Base-by-base conservation (phyloP, 2,113 vertebrate species). In the Barnardius zonarius region DNA sequence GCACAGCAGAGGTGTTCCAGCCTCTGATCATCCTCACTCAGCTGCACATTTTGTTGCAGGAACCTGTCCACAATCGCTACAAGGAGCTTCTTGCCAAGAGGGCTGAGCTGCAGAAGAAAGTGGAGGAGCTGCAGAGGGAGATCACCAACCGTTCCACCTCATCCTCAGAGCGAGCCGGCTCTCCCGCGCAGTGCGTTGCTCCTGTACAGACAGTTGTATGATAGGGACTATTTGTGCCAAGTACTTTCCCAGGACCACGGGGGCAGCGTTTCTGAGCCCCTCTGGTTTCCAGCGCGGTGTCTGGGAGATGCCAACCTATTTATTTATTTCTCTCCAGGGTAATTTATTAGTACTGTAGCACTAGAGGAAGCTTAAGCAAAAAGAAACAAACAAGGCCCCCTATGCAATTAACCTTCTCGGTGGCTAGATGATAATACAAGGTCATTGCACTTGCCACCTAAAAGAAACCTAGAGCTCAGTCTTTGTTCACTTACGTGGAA, bases 1-100 rank as follows among this genome's bases (percentile, higher is more conserved):
- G 20, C 33, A 23, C 22, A 23, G 57, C 57, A 59, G 57, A 23
- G 20, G 57, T n/a, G 33, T 33, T 23, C 22, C 57, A 59, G 33
- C 13, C 33, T 59, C 33, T 59, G 57, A 23, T n/a, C 22, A 16
- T 59, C 33, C 57, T 35, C 57, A 4, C 86, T 95, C 88, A 94
- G 77, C 43, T 54, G 0, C 27, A 2, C 0, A 0, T 59, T 92
- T 73, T 55, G 91, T 96, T 88, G 4, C 88, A 99, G 99, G 99
- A 99, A 81, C 99, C 99, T 4, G 97, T 99, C 94, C 99, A 99
- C 90, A 98, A 98, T 95, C 99, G 99, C 90, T 99, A 99, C 82
- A 99, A 99, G 96, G 99, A 99, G 97, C 98, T 99, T 55, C 97
- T 99, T 49, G 99, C 98, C 33, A 99, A 99, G 96, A 98, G 99